Evolutionary conservation across 2,888 invertebrate genomes (phyloP).

Genomic region (Chymomyza procnemis): DNA sequence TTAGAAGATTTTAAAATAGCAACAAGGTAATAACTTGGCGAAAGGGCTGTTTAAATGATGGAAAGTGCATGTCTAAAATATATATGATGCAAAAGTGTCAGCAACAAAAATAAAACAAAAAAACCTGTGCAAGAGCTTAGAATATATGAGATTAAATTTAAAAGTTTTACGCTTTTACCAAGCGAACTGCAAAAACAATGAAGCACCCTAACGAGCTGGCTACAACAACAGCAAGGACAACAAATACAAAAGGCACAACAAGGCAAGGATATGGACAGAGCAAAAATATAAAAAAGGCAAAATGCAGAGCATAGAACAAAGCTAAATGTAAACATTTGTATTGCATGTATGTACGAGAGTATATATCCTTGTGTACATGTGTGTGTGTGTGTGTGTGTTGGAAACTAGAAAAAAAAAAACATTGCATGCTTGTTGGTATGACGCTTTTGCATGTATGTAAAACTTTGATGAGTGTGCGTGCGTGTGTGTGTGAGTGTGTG

Average conservation of each 20-base stretch:
- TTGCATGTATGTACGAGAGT: not conserved
- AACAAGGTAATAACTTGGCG: no score
- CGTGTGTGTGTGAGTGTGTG: not conserved
- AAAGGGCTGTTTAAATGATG: no score
- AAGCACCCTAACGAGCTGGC: not conserved
- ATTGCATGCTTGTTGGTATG: not conserved
- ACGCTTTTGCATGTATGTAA: not conserved
- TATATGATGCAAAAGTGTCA: not conserved
- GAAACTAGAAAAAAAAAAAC: not conserved
- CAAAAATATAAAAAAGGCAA: not conserved
- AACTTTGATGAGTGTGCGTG: not conserved
- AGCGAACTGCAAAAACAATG: not conserved
- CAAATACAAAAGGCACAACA: not conserved
- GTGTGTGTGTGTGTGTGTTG: not conserved
- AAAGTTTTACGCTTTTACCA: not conserved
- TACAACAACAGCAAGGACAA: not conserved
- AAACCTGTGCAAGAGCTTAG: not conserved
- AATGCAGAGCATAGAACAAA: not conserved
- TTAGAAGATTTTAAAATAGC: no score
- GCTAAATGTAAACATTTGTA: slow-evolving; percentile 12
- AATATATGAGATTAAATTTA: not conserved
- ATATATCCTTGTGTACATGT: not conserved
- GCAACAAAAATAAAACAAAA: no score
- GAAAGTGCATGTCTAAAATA: no score
- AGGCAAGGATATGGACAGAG: not conserved